Base-by-base conservation (phyloP, 1,140 invertebrate genomes). In the Andricus grossulariae region DNA sequence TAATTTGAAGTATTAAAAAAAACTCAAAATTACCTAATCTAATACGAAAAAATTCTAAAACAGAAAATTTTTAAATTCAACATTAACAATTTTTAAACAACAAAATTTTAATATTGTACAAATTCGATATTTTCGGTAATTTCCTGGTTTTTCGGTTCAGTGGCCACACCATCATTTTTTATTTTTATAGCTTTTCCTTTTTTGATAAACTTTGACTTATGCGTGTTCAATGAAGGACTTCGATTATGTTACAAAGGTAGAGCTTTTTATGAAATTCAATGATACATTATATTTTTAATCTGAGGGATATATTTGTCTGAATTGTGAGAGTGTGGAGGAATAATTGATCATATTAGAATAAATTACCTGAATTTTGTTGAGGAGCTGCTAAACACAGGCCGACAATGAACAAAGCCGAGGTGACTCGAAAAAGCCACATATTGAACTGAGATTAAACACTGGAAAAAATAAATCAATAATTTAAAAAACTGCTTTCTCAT, bases 321-420 rank as follows among this genome's bases (percentile, higher is more conserved):
- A 45, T 45, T 4, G 39, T 45, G 7, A 45, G 39, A 45, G 39
- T 45, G 7, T 8, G 0, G 10, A 45, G 6, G 39, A 45, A 45
- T 11, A 45, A 45, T 45, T 45, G 3, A 55, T 12, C 3, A 19
- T 18, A 55, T 19, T 0, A 1, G 11, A 55, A 19, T 19, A 25
- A 60, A 66, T 39, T 66, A 66, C 60, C 60, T 15, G 21, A 19
- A 39, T 25, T 73, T 39, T 73, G 51, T 70, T 80, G 78, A 15
- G 78, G 78, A 39, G 74, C 78, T 52, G 78, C 78, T 18, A 71
- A 74, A 71, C 74, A 75, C 21, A 60, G 50, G 13, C 50, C 32
- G 19, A 60, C 10, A 15, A 80, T 39, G 1, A 73, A 16, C 11
- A 72, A 60, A 21, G 49, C 71, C 15, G 60, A 73, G n/a, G 55